Evolutionary conservation across 2,797 vertebrate genomes (phyloP), one percentile per base, ranked within the genome.

Genomic region (Danio kyathit): DNA sequence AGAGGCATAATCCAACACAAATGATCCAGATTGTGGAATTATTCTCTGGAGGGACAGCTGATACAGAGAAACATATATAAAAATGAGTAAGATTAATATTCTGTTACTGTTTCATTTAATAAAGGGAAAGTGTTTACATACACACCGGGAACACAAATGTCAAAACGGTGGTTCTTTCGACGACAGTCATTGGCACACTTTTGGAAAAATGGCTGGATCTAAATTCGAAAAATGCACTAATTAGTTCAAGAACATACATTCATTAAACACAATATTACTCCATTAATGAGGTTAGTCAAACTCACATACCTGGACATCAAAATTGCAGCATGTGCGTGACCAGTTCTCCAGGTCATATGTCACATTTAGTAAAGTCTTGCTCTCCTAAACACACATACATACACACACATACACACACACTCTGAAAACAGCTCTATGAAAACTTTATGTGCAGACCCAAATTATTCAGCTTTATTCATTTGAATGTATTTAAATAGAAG

Each of bases 181-280:
- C 29, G 5, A 29, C 97, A 99, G 93, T 97, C 95, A 4, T 92
- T 91, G 2, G 74, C 86, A 90, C 97, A 99, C 52, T 81, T 66
- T 0, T 5, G 80, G 87, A 97, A 97, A 77, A 93, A 89, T 0
- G 97, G 96, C 87, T 95, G 94, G 83, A 99, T 92, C 97, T 99
- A 92, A 38, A 65, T 9, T 12, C 5, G 21, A 49, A 74, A 49
- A 6, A 75, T n/a, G 0, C 8, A 73, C 41, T 16, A 14, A 21
- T 44, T 57, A 29, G 21, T 10, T 21, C 12, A 16, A 73, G 3
- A 38, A 12, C 0, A 57, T 7, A 12, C 0, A 57, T 7, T 12
- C 16, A 21, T 29, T 5, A 12, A 40, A 6, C 7, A 7, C 5
- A 11, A 40, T 40, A 19, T 63, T 12, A 8, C 8, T 60, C 46